Base-by-base conservation (phyloP, 2,113 vertebrate species). In the Murina feae region DNA sequence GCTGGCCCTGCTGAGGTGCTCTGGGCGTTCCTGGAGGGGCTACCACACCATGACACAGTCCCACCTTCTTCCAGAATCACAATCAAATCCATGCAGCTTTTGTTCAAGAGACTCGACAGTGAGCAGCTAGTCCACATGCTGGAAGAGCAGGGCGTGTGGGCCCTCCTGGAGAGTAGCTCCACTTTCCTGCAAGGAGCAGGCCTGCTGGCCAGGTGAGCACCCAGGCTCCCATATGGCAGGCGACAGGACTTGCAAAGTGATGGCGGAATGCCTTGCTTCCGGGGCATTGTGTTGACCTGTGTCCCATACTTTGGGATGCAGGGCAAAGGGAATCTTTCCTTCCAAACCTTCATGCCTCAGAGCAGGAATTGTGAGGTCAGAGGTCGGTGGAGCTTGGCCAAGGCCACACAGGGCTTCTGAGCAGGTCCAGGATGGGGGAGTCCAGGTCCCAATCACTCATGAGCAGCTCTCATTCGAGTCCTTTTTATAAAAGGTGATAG, bases 121-220 rank as follows among this genome's bases (percentile, higher is more conserved):
- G 28, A 91, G 84, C 32, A 0, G 11, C 72, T 97, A 80, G 86
- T 0, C 0, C 4, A 0, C 0, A 18, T 12, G 47, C 68, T 97
- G 66, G 90, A 90, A 6, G 93, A 97, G 44, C 91, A 95, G 85
- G 83, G 49, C 0, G 87, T 96, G 42, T 97, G 96, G 97, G 9
- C 5, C 1, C 91, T 95, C 21, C 87, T 97, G 93, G 86, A 68
- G 76, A 76, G 81, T 8, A 10, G 86, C 23, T 7, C 28, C 1
- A 96, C 94, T 0, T 93, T 97, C 91, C 93, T 97, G 55, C 95
- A 94, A 2, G 97, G 96, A 5, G 81, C 81, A 47, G 66, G 96
- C 81, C 76, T 94, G 93, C 90, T 97, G 89, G 87, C 96, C 96
- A 96, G 96, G 97, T 97, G 81, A 72, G 95, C 3, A 5, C 58